These are phyloP conservation scores for Tachina fera DNA, from an alignment of 2,888 invertebrate species.

Conservation along the genomic window DNA sequence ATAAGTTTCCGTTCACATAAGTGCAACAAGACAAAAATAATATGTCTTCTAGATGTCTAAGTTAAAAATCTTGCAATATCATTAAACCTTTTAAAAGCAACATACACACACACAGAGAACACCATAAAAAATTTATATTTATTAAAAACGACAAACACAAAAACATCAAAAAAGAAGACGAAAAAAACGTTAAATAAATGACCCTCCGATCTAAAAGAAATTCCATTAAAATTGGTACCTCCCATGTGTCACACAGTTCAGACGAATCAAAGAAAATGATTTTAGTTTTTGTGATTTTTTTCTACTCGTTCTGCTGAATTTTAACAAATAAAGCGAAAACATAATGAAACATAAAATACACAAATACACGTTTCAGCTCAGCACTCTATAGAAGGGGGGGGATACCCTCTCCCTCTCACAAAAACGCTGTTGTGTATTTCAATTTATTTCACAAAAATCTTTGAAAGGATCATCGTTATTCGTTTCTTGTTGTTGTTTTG, in stretches of 20 bases:
- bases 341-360: slow-evolving; percentile 29
- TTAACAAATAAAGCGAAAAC: slow-evolving; percentile 43
- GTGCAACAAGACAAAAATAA: slow-evolving; percentile 21
- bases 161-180: slow-evolving; percentile 9
- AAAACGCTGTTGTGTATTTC: slow-evolving; percentile 47
- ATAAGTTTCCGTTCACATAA: slow-evolving; percentile 69
- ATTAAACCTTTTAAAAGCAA: slow-evolving; percentile 70
- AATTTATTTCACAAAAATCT: slow-evolving; percentile 65
- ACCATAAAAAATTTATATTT: slow-evolving; percentile 39
- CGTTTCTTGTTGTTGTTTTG: slow-evolving; percentile 36
- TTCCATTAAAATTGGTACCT: slow-evolving; percentile 76
- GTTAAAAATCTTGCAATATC: slow-evolving; percentile 66
- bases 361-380: slow-evolving; percentile 17
- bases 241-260: slow-evolving; percentile 75
- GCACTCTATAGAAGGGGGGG: slow-evolving; percentile 45
- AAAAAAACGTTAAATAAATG: slow-evolving; percentile 67
- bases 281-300: slow-evolving; percentile 39
- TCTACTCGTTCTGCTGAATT: slow-evolving; percentile 18
- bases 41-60: slow-evolving; percentile 46
- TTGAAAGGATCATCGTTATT: slow-evolving; percentile 65
- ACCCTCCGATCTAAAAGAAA: slow-evolving; percentile 72
- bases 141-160: slow-evolving; percentile 40
- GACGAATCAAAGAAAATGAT: slow-evolving; percentile 70
- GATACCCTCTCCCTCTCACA: slow-evolving; percentile 11
- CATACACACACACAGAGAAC: slow-evolving; percentile 57